Evolutionary conservation across 2,888 invertebrate genomes (phyloP).

Genomic region (Pyrrhia umbra): DNA sequence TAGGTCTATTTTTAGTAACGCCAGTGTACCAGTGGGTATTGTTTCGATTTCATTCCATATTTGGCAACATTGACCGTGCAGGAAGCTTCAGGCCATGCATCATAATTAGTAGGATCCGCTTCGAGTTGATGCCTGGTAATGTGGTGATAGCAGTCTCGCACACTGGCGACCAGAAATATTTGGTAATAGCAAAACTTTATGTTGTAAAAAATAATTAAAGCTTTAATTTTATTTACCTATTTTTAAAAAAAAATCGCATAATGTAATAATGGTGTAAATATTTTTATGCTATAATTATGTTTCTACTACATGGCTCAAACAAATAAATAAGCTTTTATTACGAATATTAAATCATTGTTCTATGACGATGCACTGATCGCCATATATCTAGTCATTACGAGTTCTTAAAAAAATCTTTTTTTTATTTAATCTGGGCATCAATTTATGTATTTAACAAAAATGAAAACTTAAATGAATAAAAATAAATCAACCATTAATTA

Average conservation of each 20-base stretch:
- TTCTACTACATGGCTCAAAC: too few relatives aligned
- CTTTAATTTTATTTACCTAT: not conserved
- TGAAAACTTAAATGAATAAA: not conserved
- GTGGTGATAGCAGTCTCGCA: constrained; percentile 7
- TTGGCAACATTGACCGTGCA: constrained; percentile 53
- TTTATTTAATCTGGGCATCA: too few relatives aligned
- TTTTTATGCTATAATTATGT: too few relatives aligned
- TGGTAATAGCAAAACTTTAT: not conserved
- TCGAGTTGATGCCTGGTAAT: constrained; percentile 6
- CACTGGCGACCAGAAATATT: constrained; percentile 17
- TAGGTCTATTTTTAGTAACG: constrained; percentile 52
- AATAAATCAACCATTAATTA: not conserved
- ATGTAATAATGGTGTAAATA: too few relatives aligned
- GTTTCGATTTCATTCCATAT: constrained; percentile 56
- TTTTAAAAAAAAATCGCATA: too few relatives aligned
- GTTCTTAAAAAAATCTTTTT: too few relatives aligned
- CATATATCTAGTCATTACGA: too few relatives aligned
- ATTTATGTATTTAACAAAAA: too few relatives aligned
- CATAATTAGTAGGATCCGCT: constrained; percentile 62
- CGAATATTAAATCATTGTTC: too few relatives aligned
- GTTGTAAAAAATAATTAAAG: not conserved
- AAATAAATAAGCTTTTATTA: too few relatives aligned
- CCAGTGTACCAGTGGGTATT: constrained; percentile 38
- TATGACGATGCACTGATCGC: too few relatives aligned
- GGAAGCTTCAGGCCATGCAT: constrained; percentile 58